Evolutionary conservation across 2,797 vertebrate genomes (phyloP), one percentile per base, ranked within the genome.

Genomic region (Spinus olivaceus): DNA sequence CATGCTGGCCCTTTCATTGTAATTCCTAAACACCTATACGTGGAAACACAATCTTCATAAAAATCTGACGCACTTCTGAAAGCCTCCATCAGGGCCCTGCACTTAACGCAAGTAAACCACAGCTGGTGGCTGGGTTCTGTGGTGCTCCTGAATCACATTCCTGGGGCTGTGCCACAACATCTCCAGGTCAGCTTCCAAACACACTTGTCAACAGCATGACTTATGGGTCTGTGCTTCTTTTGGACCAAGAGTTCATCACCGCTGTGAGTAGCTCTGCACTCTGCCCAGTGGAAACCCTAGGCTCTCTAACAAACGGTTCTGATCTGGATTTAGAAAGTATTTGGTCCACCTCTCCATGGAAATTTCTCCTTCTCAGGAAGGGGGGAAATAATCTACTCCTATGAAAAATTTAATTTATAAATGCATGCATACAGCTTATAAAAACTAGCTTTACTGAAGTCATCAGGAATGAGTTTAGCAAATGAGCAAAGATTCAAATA

Each of bases 201-300:
- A 8, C 1, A 0, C 16, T 25, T 8, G 12, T 39, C 50, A 88
- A 24, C 14, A 53, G 9, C 7, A 10, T 3, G 20, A 30, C 16
- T 21, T 39, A 4, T 0, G 0, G 0, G 0, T 25, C 37, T 67
- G 23, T 64, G 53, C 32, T 57, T 24, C 14, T 41, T 88, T 59
- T 41, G 28, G 33, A 51, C 16, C 6, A 51, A 12, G 25, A 53
- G 33, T 7, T 37, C 32, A 70, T 4, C 32, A 56, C 2, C 10
- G 14, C 15, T 3, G 1, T 1, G 2, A 9, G 17, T 14, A 72
- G 19, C 23, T 51, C 17, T 59, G 32, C 56, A 41, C 15, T 39
- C n/a, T 74, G 32, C 28, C 33, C 42, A 2, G 0, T 14, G 10
- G 18, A 23, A 50, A 59, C 9, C 14, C 9, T 16, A 23, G 7